Evolutionary conservation across 2,113 vertebrate species (phyloP).

Genomic region (Hyaena hyaena): DNA sequence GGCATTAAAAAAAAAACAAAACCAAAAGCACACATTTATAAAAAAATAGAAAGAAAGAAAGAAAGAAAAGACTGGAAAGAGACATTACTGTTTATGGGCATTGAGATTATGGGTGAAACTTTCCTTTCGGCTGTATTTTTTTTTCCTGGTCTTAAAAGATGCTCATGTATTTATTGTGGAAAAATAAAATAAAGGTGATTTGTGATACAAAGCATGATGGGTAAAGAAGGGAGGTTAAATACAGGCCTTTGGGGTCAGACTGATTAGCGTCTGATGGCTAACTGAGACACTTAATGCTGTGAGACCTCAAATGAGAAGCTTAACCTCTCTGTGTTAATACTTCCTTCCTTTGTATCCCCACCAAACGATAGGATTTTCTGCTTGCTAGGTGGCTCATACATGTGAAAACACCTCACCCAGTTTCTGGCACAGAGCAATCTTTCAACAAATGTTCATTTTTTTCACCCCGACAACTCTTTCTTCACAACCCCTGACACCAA

Average conservation of each 20-base stretch:
- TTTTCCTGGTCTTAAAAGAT: rapidly evolving
- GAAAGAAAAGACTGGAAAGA: no score
- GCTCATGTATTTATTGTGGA: not conserved
- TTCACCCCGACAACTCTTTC: not conserved
- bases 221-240: not conserved
- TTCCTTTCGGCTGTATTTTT: not conserved
- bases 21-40: no score
- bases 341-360: not conserved
- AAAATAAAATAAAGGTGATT: not conserved
- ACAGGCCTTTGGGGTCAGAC: not conserved
- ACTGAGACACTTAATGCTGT: not conserved
- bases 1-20: no score
- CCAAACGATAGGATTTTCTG: not conserved
- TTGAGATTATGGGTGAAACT: not conserved
- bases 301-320: not conserved
- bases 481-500: not conserved
- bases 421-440: not conserved
- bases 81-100: not conserved
- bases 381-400: not conserved
- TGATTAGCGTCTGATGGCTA: not conserved
- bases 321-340: not conserved
- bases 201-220: not conserved
- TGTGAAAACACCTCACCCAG: not conserved
- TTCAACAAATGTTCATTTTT: not conserved
- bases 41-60: no score